Conservation (phyloP, 1,140 invertebrate species). For the Trinorchestia longiramus region DNA sequence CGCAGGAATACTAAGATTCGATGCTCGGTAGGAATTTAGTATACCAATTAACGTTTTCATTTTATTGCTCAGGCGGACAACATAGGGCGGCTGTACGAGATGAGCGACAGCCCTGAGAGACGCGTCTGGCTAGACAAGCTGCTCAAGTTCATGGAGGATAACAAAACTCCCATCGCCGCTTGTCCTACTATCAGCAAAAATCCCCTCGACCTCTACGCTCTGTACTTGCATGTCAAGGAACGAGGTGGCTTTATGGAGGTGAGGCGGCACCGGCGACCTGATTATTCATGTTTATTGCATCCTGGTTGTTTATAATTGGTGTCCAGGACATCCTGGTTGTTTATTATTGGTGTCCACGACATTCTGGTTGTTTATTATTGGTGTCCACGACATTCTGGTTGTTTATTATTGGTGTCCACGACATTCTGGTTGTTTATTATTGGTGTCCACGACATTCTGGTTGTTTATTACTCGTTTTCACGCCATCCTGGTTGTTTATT, state of each 20-base stretch:
- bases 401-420: too few species aligned
- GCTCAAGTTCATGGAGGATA: conserved; percentile 92
- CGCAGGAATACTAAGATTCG: not conserved
- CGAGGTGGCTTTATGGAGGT: conserved; percentile 97
- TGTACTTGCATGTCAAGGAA: conserved; percentile 95
- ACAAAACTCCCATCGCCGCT: conserved; percentile 90
- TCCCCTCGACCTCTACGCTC: conserved; percentile 95
- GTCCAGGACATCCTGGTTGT: too few species aligned
- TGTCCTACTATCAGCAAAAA: conserved; percentile 98
- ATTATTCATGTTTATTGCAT: not conserved
- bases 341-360: too few species aligned
- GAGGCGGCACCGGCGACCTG: conserved; percentile 68
- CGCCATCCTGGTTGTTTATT: too few species aligned
- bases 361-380: too few species aligned
- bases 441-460: too few species aligned
- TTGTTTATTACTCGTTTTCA: too few species aligned
- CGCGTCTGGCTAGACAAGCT: conserved; percentile 92
- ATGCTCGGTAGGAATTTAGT: not conserved
- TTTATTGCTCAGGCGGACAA: conserved; percentile 60
- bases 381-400: too few species aligned
- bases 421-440: too few species aligned
- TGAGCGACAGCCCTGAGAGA: conserved; percentile 94
- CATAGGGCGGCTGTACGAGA: conserved; percentile 84
- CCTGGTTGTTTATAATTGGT: not conserved
- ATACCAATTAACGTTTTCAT: not conserved